Conservation (phyloP, 2,888 invertebrate genomes). For the Zygaena filipendulae region DNA sequence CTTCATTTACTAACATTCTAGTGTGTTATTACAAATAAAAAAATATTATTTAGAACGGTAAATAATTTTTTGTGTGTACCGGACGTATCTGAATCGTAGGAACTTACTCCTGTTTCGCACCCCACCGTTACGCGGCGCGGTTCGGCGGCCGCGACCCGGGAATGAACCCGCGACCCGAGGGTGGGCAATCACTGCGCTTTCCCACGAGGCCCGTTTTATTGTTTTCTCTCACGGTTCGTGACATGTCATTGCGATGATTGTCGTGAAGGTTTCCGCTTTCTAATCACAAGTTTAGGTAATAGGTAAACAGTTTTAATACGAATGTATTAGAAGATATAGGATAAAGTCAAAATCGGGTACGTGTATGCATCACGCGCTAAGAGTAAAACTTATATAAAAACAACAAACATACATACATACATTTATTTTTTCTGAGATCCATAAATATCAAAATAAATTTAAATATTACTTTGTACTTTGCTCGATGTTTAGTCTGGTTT, state of each 20-base stretch:
- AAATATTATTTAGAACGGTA: too few species aligned
- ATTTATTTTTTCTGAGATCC: too few species aligned
- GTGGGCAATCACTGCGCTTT: slow-evolving; percentile 48
- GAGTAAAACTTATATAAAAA: too few species aligned
- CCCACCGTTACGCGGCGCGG: slow-evolving; percentile 51
- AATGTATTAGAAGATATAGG: not conserved
- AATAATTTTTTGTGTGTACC: slow-evolving; percentile 9
- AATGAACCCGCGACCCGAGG: slow-evolving; percentile 40
- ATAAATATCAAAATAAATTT: too few species aligned
- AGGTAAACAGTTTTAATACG: slow-evolving; percentile 13
- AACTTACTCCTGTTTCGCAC: slow-evolving; percentile 43
- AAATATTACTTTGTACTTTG: too few species aligned
- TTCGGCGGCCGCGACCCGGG: slow-evolving; percentile 26
- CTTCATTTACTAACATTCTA: too few species aligned
- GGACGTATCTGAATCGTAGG: slow-evolving; percentile 55
- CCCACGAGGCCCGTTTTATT: slow-evolving; percentile 47
- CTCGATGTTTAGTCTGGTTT: too few species aligned
- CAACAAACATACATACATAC: too few species aligned
- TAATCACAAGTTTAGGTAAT: slow-evolving; percentile 31
- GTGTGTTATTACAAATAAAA: too few species aligned
- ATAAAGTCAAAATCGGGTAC: too few species aligned
- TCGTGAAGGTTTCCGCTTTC: slow-evolving; percentile 32
- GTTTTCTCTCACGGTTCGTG: slow-evolving; percentile 58
- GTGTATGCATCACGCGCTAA: too few species aligned
- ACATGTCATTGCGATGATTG: slow-evolving; percentile 57